Base-by-base conservation (phyloP, 2,113 vertebrate species). In the Trematomus loennbergii region DNA sequence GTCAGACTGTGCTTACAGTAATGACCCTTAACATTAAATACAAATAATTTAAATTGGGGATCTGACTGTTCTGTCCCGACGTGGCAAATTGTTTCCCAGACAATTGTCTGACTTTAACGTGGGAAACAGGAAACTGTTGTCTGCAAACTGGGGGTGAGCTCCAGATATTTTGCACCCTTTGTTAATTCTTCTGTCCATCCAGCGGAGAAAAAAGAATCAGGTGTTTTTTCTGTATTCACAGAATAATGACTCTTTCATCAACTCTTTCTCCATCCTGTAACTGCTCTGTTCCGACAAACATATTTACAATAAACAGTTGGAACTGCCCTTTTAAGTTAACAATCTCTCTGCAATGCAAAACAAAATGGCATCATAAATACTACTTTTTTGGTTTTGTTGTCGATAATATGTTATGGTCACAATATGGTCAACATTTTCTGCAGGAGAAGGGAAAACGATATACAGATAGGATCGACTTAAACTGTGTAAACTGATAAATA, bases 61-160 rank as follows among this genome's bases (percentile, higher is more conserved):
- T 61, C 48, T 64, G 52, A 49, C n/a, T 52, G 36, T 15, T 78
- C 36, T 29, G 79, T 62, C 67, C 68, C 66, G 45, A 75, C 17
- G 4, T 45, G 20, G 60, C 16, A 43, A 58, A 71, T 59, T 74
- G 61, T 75, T 89, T 91, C 87, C 78, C 90, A 90, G 88, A 77
- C 75, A 33, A 9, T 52, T 11, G 53, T 85, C 66, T 83, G 40
- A 49, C 33, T 86, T 74, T 12, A 78, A 88, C 50, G 67, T 89
- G 91, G 88, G 90, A 89, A 92, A 92, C 92, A 93, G 92, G 90
- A 93, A 94, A 70, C 75, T 25, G 20, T 53, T 6, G 83, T 91
- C 87, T 84, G 85, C 66, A 36, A 54, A 74, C 79, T 50, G 7
- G 36, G 50, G 57, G 33, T 9, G 6, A 66, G 78, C 33, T 0